Evolutionary conservation across 2,888 invertebrate genomes (phyloP).

Genomic region (Hyppa rectilinea): DNA sequence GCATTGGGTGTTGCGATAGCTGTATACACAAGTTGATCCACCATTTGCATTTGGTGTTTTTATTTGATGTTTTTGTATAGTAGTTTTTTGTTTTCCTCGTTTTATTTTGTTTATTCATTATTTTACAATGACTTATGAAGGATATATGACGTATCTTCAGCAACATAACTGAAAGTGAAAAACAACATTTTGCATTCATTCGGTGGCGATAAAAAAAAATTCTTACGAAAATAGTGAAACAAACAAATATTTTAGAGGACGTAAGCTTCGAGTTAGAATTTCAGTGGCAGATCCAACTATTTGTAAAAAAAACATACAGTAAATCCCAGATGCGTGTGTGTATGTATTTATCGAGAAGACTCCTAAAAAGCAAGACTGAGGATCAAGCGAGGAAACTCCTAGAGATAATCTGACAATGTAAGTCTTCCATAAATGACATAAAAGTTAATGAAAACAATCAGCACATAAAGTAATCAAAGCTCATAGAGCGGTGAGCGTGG

Average conservation of each 20-base stretch:
- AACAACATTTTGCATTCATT: constrained; percentile 6
- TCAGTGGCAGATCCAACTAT: neutral
- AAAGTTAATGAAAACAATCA: neutral
- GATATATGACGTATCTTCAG: constrained; percentile 5
- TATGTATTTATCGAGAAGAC: neutral
- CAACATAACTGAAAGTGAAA: constrained; percentile 10
- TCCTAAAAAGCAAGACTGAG: too few relatives aligned
- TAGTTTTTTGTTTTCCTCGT: neutral
- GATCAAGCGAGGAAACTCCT: neutral
- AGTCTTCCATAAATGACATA: constrained; percentile 10
- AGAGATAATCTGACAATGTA: neutral
- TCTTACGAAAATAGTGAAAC: constrained; percentile 1
- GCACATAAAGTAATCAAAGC: constrained; percentile 16
- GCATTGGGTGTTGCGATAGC: constrained; percentile 11
- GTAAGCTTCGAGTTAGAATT: constrained; percentile 2
- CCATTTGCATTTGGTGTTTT: constrained; percentile 24
- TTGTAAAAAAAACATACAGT: neutral
- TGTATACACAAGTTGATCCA: constrained; percentile 24
- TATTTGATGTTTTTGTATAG: constrained; percentile 2
- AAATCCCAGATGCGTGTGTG: neutral
- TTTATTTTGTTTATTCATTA: constrained; percentile 8
- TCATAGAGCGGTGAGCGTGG: constrained; percentile 50
- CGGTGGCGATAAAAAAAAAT: neutral
- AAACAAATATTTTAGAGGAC: constrained; percentile 4
- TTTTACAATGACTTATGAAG: constrained; percentile 15